Evolutionary conservation across 2,113 vertebrate species (phyloP).

Genomic region (Eurypyga helias): DNA sequence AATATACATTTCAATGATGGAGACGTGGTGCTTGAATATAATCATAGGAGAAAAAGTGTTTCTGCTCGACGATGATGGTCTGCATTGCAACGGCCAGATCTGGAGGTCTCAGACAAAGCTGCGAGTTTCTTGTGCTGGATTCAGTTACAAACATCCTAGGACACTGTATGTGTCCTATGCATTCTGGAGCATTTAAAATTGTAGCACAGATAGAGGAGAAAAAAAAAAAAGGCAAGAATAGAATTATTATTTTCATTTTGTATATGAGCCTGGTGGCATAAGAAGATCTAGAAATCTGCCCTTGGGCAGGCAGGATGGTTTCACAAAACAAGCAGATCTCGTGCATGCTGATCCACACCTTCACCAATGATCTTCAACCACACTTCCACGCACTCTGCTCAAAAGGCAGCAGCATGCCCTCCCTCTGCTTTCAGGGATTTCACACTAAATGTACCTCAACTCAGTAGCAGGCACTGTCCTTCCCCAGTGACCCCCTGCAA

Average conservation of each 20-base stretch:
- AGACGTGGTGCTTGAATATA: neutral
- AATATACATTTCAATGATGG: neutral
- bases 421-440: neutral
- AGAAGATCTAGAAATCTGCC: neutral
- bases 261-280: neutral
- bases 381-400: neutral
- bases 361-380: neutral
- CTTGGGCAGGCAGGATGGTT: neutral
- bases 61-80: neutral
- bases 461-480: neutral
- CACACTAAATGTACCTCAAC: rapidly evolving
- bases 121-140: neutral
- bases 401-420: neutral
- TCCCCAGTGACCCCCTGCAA: neutral
- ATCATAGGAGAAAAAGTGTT: neutral
- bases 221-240: neutral
- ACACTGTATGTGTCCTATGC: neutral
- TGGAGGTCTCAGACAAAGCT: neutral
- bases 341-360: neutral
- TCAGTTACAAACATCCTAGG: neutral
- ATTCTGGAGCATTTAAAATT: neutral
- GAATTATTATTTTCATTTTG: neutral
- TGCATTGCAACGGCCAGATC: neutral
- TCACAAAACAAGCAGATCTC: neutral
- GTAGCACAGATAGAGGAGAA: neutral